Evolutionary conservation across 2,797 vertebrate genomes (phyloP), one percentile per base, ranked within the genome.

Genomic region (Trachurus trachurus): DNA sequence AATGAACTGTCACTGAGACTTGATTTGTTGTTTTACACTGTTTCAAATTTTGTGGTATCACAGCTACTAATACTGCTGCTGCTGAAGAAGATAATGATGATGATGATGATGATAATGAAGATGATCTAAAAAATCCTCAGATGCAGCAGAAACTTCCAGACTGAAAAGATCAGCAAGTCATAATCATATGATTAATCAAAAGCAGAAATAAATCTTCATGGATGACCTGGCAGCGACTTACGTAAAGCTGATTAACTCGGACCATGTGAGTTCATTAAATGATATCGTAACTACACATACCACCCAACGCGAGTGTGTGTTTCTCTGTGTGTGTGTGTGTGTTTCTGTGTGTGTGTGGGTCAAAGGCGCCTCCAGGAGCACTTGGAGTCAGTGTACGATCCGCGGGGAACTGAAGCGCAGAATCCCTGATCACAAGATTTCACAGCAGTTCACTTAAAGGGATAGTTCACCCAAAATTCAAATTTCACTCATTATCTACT

Each of bases 231-330:
- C 83, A 81, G 84, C 89, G 78, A 74, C 83, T 89, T 85, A 83
- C 12, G 42, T 77, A 90, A 92, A 92, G 90, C 87, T 85, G 88
- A 90, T 92, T 91, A 91, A 79, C 85, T 81, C n/a, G 10, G 66
- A 89, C 61, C 90, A 91, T 90, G 89, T 90, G 92, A 91, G 84
- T 81, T 71, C 61, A 86, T 88, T 83, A 87, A 87, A 87, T 53
- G 5, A 85, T 89, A 89, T 77, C 34, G 7, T 22, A 84, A 81
- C 74, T 53, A 26, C 71, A 79, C 79, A 86, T 82, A 83, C 81
- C 88, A 89, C 84, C 84, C 83, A 82, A 63, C 4, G 39, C 45
- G 82, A 66, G 74, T 82, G 78, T 79, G 70, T 83, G 54, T 26
- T 26, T 26, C 26, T 26, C 26, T 26, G 1, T 63, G n/a, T 66